Conservation (phyloP, 37 sponge, comb jelly and placozoan species). For the Beroe ovata region DNA sequence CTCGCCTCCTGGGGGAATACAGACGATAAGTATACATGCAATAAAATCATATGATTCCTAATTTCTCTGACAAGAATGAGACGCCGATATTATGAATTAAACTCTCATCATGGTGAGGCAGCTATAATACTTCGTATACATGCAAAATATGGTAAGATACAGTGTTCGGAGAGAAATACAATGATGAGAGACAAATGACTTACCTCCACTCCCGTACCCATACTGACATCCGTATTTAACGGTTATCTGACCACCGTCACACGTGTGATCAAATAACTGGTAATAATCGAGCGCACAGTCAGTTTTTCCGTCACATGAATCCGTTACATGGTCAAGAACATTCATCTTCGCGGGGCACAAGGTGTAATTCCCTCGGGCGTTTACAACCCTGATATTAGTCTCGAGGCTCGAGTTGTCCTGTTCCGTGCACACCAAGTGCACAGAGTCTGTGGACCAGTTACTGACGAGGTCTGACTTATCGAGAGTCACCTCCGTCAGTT, state of each 20-base stretch:
- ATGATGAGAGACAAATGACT: not conserved
- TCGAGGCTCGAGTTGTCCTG: not conserved
- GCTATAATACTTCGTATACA: too few species aligned
- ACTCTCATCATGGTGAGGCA: too few species aligned
- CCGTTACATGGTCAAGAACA: not conserved
- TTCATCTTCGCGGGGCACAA: too few species aligned
- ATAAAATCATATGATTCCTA: too few species aligned
- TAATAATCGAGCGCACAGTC: not conserved
- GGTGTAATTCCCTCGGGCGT: not conserved
- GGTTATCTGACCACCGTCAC: not conserved
- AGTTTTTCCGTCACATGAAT: not conserved
- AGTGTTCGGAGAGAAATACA: too few species aligned
- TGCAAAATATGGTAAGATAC: too few species aligned
- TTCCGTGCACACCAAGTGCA: not conserved
- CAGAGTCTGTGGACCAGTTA: not conserved
- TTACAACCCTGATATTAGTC: not conserved
- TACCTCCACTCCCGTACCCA: not conserved
- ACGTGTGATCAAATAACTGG: not conserved
- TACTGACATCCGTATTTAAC: not conserved
- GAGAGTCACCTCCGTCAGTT: not conserved
- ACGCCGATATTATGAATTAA: too few species aligned
- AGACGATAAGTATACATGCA: too few species aligned
- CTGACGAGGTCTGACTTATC: not conserved
- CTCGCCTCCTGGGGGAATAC: too few species aligned
- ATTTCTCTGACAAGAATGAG: too few species aligned